Evolutionary conservation across 2,113 vertebrate genomes (phyloP).

Genomic region (Xenopus tropicalis): UCB_Xtro_10.0 CM004448.2:10078501-10079000

Average conservation of each 20-base stretch:
- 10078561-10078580: no score
- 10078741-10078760: conserved; percentile 41
- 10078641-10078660: background rate
- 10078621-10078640: background rate
- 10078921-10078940: conserved; percentile 55
- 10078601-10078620: conserved; percentile 36
- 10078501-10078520: no score
- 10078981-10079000: conserved; percentile 24
- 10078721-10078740: conserved; percentile 39
- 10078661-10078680: background rate
- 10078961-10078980: conserved; percentile 48
- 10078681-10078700: background rate
- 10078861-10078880: conserved; percentile 15
- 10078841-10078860: conserved; percentile 22
- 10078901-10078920: conserved; percentile 55
- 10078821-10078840: conserved; percentile 4
- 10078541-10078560: no score
- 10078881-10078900: conserved; percentile 43
- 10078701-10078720: background rate
- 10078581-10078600: no score
- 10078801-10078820: background rate
- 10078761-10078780: conserved; percentile 49
- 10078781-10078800: conserved; percentile 15
- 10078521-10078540: no score
- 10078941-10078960: conserved; percentile 52